Conservation (phyloP, 2,888 invertebrate species). For the Drosophila pseudotalamancana region DNA sequence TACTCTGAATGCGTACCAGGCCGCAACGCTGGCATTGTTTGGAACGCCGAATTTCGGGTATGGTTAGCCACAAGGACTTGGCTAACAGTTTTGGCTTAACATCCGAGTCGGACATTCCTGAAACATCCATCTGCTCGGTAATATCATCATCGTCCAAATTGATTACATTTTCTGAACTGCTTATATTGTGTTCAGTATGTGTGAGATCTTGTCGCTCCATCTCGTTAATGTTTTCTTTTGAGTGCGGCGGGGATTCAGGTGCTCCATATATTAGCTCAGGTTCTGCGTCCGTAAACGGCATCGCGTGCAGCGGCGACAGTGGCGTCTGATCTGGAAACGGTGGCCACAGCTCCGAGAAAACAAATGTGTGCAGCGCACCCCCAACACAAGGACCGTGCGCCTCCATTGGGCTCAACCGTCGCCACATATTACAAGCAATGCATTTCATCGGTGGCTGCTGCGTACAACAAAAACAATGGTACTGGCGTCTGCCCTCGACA, state of each 20-base stretch:
- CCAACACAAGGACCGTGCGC: slow-evolving; percentile 17
- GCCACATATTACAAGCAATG: slow-evolving; percentile 31
- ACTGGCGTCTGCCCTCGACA: not conserved
- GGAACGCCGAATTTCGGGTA: slow-evolving; percentile 23
- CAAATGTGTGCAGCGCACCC: slow-evolving; percentile 23
- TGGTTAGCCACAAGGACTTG: slow-evolving; percentile 19
- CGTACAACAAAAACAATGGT: slow-evolving; percentile 49
- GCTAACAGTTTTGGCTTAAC: slow-evolving; percentile 3
- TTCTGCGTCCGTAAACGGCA: not conserved
- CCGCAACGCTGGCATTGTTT: slow-evolving; percentile 34
- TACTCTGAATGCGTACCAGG: not conserved
- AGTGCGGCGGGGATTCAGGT: not conserved
- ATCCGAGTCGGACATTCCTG: not conserved
- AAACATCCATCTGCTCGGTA: not conserved
- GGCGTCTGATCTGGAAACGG: slow-evolving; percentile 34
- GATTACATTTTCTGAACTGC: not conserved
- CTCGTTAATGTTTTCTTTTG: not conserved
- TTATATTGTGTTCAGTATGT: not conserved
- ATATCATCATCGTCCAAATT: not conserved
- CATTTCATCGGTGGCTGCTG: slow-evolving; percentile 37
- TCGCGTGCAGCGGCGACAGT: not conserved
- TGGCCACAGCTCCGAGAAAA: slow-evolving; percentile 34
- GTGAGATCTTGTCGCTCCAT: not conserved
- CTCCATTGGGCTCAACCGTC: not conserved
- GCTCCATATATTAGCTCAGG: not conserved